phyloP scores from a whole-genome alignment of 1,140 invertebrate species.

The Aphidius ervi region DNA sequence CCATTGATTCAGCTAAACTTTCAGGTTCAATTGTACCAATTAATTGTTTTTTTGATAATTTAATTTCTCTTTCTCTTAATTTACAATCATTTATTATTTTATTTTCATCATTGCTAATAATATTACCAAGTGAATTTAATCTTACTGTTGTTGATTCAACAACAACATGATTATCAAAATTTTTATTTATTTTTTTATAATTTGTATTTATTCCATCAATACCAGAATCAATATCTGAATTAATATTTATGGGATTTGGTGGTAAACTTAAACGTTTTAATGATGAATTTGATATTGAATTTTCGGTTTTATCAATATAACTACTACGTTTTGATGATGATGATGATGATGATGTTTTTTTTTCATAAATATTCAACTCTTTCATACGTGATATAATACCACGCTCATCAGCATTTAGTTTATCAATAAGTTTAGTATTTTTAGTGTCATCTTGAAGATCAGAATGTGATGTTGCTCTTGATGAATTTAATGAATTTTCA shows the following conservation, averaged over 20 bases:
- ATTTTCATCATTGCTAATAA: constrained; percentile 40
- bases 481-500: constrained; percentile 80
- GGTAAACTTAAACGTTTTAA: constrained; percentile 20
- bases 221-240: constrained; percentile 21
- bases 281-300: not conserved
- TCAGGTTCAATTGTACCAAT: constrained; percentile 25
- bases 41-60: constrained; percentile 23
- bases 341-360: not conserved
- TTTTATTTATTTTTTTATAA: constrained; percentile 21
- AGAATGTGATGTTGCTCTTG: constrained; percentile 82
- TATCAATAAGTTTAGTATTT: constrained; percentile 27
- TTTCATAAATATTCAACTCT: not conserved
- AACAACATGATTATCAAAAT: constrained; percentile 25
- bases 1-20: constrained; percentile 29
- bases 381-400: too few species aligned
- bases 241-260: constrained; percentile 27
- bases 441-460: constrained; percentile 64
- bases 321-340: not conserved
- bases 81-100: constrained; percentile 38
- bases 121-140: constrained; percentile 3
- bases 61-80: constrained; percentile 35
- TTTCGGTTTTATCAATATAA: constrained; percentile 11
- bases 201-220: constrained; percentile 8
- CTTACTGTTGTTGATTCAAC: constrained; percentile 11
- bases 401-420: constrained; percentile 5